phyloP scores from a whole-genome alignment of 2,113 vertebrate species.

The Cyanoramphus novaezelandiae region DNA sequence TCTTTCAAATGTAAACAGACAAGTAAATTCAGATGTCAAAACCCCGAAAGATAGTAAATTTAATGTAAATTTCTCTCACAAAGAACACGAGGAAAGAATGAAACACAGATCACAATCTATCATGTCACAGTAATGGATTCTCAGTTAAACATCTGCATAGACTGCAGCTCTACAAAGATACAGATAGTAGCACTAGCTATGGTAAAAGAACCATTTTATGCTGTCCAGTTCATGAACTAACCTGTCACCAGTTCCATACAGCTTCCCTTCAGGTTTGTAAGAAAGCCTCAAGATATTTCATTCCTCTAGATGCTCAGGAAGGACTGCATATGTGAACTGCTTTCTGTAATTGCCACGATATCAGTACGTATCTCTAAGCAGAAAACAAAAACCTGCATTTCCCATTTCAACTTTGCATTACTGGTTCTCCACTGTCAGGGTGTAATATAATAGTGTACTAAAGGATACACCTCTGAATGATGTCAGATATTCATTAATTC shows the following conservation, averaged over 20 bases:
- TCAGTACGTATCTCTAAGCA: not conserved
- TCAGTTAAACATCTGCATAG: not conserved
- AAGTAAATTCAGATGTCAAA: not conserved
- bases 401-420: not conserved
- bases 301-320: not conserved
- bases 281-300: not conserved
- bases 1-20: not conserved
- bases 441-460: not conserved
- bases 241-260: not conserved
- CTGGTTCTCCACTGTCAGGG: not conserved
- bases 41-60: fast-evolving
- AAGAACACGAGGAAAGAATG: not conserved
- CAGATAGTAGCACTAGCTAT: not conserved
- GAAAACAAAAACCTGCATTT: not conserved
- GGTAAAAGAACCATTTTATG: not conserved
- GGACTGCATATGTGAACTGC: not conserved
- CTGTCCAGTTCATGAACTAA: not conserved
- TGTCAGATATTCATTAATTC: not conserved
- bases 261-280: not conserved
- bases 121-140: not conserved
- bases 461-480: not conserved
- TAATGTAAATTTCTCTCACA: not conserved
- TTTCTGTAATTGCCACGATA: not conserved
- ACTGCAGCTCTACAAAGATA: not conserved
- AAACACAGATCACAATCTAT: not conserved